A percentile compares a stretch with the other conserved stretches of the same genome.
Conservation (phyloP, 2,888 invertebrate species). For the Ditylenchus weischeri region DNA sequence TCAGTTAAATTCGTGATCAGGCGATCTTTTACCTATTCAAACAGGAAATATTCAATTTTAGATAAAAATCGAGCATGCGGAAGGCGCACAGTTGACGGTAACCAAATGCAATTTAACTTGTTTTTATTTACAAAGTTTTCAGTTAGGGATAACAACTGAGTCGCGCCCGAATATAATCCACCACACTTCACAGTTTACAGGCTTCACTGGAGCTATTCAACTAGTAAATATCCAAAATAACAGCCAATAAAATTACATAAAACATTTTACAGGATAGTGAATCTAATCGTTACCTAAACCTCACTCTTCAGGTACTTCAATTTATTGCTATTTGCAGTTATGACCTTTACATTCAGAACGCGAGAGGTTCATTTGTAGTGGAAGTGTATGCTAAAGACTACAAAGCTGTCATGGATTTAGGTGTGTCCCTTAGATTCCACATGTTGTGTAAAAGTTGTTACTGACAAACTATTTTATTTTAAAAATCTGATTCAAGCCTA, state of each 20-base stretch:
- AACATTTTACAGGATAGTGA: conserved; percentile 34
- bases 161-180: conserved; percentile 35
- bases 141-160: conserved; percentile 40
- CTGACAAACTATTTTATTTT: too few species aligned
- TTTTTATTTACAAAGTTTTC: conserved; percentile 11
- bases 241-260: neutral
- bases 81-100: conserved; percentile 34
- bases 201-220: conserved; percentile 46
- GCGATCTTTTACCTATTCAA: too few species aligned
- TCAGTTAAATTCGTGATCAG: neutral
- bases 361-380: conserved; percentile 43
- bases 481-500: too few species aligned
- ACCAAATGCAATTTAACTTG: neutral
- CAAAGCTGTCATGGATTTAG: conserved; percentile 30
- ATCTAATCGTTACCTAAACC: conserved; percentile 50
- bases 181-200: conserved; percentile 43
- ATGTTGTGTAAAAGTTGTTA: too few species aligned
- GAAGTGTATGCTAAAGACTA: conserved; percentile 36
- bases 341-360: conserved; percentile 29
- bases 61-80: conserved; percentile 29
- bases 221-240: conserved; percentile 12
- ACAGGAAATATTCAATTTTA: neutral
- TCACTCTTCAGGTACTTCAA: conserved; percentile 41
- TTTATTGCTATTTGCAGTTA: conserved; percentile 1
- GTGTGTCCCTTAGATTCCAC: too few species aligned